phyloP scores from a whole-genome alignment of 2,888 invertebrate species.

The Limnephilus rhombicus region DNA sequence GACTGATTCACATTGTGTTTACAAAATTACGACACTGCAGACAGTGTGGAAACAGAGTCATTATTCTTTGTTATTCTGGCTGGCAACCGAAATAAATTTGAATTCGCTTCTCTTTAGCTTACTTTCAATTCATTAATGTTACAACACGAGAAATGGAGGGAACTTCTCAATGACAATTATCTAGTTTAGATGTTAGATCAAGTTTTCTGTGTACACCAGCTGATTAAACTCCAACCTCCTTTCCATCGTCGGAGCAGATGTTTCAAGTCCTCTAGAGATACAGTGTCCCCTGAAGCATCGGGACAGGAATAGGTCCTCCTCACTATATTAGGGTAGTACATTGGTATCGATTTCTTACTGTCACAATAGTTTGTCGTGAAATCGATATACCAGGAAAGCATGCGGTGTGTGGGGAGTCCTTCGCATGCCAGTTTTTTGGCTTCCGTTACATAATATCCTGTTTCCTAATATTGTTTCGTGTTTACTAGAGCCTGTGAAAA shows the following conservation, averaged over 20 bases:
- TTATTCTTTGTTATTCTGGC: too few relatives aligned
- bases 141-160: background rate
- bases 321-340: background rate
- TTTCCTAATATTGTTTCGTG: constrained; percentile 16
- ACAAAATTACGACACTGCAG: background rate
- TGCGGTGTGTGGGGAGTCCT: background rate
- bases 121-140: background rate
- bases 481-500: background rate
- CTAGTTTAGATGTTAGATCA: background rate
- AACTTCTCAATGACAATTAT: too few relatives aligned
- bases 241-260: background rate
- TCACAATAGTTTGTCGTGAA: background rate
- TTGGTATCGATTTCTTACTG: background rate
- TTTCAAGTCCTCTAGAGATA: background rate
- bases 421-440: background rate
- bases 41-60: too few relatives aligned
- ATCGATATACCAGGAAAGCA: background rate
- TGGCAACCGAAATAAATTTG: too few relatives aligned
- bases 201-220: background rate
- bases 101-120: background rate
- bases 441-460: constrained; percentile 31
- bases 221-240: background rate
- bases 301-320: background rate
- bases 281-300: background rate
- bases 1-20: background rate